Base-by-base conservation (phyloP, 2,888 invertebrate species). In the Troglohyphantes excavatus region DNA sequence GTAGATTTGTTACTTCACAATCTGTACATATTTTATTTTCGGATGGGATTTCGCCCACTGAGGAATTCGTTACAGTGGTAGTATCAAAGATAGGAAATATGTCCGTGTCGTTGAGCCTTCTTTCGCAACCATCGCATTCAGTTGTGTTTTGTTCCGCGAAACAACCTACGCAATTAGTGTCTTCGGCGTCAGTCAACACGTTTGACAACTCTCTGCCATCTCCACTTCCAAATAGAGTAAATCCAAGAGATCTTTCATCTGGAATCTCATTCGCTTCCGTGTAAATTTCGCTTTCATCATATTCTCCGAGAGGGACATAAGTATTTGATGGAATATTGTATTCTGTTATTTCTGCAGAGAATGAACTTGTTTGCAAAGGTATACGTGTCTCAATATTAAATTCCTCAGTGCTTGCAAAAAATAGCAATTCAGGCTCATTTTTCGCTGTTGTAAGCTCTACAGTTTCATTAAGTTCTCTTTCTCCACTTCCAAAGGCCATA, bases 151-250 rank as follows among this genome's bases (percentile, higher is more conserved):
- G 21, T 17, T 2, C 19, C 2, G 6, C 19, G 59, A 59, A 0
- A 27, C n/a, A 29, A 29, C 33, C 23, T 29, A 17, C 29, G 33
- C 33, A 33, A n/a, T n/a, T n/a, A n/a, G n/a, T n/a, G 19, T 19
- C 0, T 5, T 78, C 23, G 29, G 33, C 2, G 17, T 23, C n/a
- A 29, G 11, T 61, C 11, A 21, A 11, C 0, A 13, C 23, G 17
- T 23, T 17, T 23, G 11, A 33, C 11, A 21, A 11, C 0, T 6
- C 23, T 68, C 85, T 85, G 0, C 85, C 85, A 59, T 76, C 84
- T 17, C 84, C 84, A 59, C 85, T 85, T 17, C 76, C 76, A 17
- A 53, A 46, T 2, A 68, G 0, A 13, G 63, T 73, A 0, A 39
- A 39, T 17, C 17, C 17, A 5, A 53, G 17, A 5, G 53, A 39